A percentile compares a stretch with the other conserved stretches of the same genome.
Conservation (phyloP, 2,113 vertebrate genomes). For the Leucosticte australis region DNA sequence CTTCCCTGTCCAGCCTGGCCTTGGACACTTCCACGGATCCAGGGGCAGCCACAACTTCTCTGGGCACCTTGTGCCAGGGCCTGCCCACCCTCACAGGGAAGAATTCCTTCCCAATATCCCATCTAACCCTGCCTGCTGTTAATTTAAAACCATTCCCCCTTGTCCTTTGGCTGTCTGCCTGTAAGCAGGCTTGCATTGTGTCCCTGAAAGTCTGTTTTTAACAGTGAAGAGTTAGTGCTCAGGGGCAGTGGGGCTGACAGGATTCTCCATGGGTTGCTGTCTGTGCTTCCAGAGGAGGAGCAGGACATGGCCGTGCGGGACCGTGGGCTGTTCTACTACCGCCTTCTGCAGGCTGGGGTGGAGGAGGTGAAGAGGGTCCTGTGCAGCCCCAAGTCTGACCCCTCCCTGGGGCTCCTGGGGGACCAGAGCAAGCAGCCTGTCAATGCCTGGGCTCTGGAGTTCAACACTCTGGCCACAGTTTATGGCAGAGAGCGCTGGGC, state of each 20-base stretch:
- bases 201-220: background rate
- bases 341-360: conserved; percentile 84
- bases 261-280: background rate
- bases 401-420: conserved; percentile 84
- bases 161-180: background rate
- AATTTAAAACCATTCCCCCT: background rate
- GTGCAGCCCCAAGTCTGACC: conserved; percentile 87
- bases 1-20: background rate
- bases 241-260: background rate
- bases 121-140: background rate
- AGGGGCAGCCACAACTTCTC: background rate
- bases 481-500: conserved; percentile 71
- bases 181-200: background rate
- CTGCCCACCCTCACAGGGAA: background rate
- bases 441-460: conserved; percentile 82
- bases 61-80: background rate
- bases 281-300: conserved; percentile 85
- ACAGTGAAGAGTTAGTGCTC: background rate
- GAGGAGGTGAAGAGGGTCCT: conserved; percentile 80
- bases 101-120: background rate
- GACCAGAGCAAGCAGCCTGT: conserved; percentile 81
- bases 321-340: conserved; percentile 90
- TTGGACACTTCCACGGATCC: background rate
- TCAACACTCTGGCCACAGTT: conserved; percentile 86
- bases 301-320: conserved; percentile 89